phyloP scores from a whole-genome alignment of 2,888 invertebrate species.

The Eugnorisma glareosa region DNA sequence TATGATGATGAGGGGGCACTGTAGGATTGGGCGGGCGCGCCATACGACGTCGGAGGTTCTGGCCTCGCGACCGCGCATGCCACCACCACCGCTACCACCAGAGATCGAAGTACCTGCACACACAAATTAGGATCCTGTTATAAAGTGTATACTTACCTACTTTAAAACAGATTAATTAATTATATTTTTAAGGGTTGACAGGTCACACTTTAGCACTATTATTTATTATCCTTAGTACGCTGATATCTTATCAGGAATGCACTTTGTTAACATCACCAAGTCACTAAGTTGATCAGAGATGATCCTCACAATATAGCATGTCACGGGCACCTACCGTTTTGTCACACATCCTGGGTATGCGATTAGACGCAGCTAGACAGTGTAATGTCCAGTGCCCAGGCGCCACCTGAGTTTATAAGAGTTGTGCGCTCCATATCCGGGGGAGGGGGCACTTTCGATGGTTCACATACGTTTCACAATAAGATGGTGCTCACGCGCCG shows the following conservation, averaged over 20 bases:
- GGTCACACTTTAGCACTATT: conserved; percentile 63
- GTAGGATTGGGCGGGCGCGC: conserved; percentile 89
- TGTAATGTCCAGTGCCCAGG: conserved; percentile 87
- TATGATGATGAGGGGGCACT: conserved; percentile 87
- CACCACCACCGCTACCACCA: conserved; percentile 85
- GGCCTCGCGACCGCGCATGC: conserved; percentile 88
- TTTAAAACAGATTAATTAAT: not conserved
- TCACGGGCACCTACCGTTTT: conserved; percentile 86
- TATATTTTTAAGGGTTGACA: conserved; percentile 9
- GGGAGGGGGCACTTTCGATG: conserved; percentile 90
- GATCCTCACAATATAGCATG: conserved; percentile 65
- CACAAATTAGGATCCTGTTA: conserved; percentile 70
- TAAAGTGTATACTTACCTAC: conserved; percentile 16
- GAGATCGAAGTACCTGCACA: conserved; percentile 86
- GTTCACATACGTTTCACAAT: conserved; percentile 87
- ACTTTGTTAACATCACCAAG: conserved; percentile 71
- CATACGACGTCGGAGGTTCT: conserved; percentile 91
- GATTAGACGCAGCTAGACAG: conserved; percentile 82
- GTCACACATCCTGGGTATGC: conserved; percentile 86
- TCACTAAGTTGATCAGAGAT: conserved; percentile 74
- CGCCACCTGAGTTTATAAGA: conserved; percentile 89
- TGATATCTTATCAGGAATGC: conserved; percentile 37
- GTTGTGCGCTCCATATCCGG: conserved; percentile 87
- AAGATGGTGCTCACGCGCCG: conserved; percentile 85
- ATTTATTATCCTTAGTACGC: conserved; percentile 23